Base-by-base conservation (phyloP, 1,140 invertebrate genomes). In the Sitobion miscanthi region DNA sequence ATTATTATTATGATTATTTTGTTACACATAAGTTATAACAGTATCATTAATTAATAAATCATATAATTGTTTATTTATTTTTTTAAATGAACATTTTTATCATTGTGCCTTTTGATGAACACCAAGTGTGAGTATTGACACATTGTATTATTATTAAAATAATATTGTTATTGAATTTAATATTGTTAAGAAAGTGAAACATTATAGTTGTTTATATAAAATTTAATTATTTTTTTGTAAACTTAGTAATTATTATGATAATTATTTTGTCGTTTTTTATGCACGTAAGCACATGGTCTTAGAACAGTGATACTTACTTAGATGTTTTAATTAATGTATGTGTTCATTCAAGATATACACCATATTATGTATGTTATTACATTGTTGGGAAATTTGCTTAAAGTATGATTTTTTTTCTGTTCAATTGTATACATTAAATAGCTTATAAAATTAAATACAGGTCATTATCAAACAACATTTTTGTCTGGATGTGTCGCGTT, bases 141-240 rank as follows among this genome's bases (percentile, higher is more conserved):
- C 69, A 49, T 91, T 49, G 9, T 47, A 82, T 92, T 91, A 91
- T 91, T 42, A 90, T 62, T 45, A 77, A 38, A 89, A 89, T 89
- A 91, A 49, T 91, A 52, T 91, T 92, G 69, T 92, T 92, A 83
- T 92, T 83, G 30, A 92, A 83, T 92, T 92, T 92, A 92, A 49
- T 92, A 92, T 52, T 92, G 20, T 83, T 92, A 92, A 52, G 47
- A 21, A 52, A 83, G 47, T 83, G 21, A 82, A 52, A 52, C 35
- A 35, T 82, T 52, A 23, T 92, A 92, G 30, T 91, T 77, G 7
- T 91, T 91, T 77, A 21, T 47, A 30, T 91, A 69, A 52, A 2
- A 87, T 49, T 87, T 54, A 47, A 89, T 57, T 90, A 42, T 90
- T 62, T 62, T 35, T 69, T 90, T 45, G 35, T 90, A 69, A 69